A percentile compares a stretch with the other conserved stretches of the same genome.
These are phyloP conservation scores for Echinops telfairi DNA, from an alignment of 2,113 vertebrate species.

Conservation along the genomic window DNA sequence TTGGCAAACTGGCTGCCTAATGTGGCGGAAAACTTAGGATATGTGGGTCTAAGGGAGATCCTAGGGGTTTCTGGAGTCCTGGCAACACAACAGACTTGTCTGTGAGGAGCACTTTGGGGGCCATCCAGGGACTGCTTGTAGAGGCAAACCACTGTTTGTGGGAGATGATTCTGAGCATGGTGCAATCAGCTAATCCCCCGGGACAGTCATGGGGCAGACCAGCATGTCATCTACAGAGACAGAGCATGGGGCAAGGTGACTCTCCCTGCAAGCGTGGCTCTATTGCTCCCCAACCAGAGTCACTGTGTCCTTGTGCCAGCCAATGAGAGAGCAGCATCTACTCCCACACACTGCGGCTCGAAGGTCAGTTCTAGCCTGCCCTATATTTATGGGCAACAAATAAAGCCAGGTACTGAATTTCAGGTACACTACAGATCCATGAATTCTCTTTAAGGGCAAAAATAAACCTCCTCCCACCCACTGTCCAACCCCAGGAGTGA, in stretches of 20 bases:
- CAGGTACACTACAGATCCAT: background rate
- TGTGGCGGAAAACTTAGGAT: background rate
- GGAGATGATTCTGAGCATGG: background rate
- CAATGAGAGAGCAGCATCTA: background rate
- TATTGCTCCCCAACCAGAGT: background rate
- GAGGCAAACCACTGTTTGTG: background rate
- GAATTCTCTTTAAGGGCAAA: slow-evolving; percentile 16
- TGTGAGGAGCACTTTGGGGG: background rate
- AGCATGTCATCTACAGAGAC: background rate
- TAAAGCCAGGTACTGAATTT: background rate
- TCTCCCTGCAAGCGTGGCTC: background rate
- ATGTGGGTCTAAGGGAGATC: background rate
- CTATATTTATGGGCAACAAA: background rate
- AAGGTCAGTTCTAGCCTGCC: background rate
- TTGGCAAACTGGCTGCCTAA: background rate
- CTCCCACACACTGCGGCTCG: background rate
- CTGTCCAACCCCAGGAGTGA: background rate
- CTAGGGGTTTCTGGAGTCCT: background rate
- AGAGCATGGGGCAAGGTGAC: fast-evolving
- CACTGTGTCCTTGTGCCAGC: background rate
- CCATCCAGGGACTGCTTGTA: background rate
- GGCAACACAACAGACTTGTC: background rate
- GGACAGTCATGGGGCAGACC: background rate
- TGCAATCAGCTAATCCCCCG: background rate
- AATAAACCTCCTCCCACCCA: background rate